These are phyloP conservation scores for Gasteruption jaculator DNA, from an alignment of 2,888 invertebrate species.

Conservation along the genomic window DNA sequence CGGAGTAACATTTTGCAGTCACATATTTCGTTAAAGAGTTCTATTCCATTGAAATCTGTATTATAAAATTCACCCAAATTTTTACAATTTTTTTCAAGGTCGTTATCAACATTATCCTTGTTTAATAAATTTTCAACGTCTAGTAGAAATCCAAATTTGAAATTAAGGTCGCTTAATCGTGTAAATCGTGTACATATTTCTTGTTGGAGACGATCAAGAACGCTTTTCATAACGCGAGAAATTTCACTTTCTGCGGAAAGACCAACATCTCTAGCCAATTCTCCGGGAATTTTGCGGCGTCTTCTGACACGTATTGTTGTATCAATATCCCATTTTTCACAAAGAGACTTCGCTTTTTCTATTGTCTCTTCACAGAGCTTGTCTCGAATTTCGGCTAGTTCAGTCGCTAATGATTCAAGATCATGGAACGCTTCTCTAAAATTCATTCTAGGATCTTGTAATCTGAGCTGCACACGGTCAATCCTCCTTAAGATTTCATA, in stretches of 20 bases:
- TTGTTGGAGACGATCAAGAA: constrained; percentile 16
- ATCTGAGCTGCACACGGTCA: constrained; percentile 20
- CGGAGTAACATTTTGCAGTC: constrained; percentile 15
- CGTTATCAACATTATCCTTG: no score
- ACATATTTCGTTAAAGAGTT: constrained; percentile 10
- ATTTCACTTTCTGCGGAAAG: constrained; percentile 19
- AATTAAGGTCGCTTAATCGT: constrained; percentile 11
- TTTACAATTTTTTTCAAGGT: no score
- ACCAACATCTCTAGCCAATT: constrained; percentile 18
- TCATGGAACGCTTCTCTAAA: constrained; percentile 20
- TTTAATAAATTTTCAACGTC: constrained; percentile 20
- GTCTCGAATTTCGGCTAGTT: constrained; percentile 15
- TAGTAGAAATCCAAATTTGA: constrained; percentile 19
- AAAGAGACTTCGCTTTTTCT: constrained; percentile 9
- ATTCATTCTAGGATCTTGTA: constrained; percentile 23
- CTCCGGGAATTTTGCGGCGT: constrained; percentile 20
- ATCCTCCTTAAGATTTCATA: constrained; percentile 22
- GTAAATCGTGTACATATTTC: constrained; percentile 15
- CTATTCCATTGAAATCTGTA: constrained; percentile 19
- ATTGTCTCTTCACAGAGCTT: constrained; percentile 16
- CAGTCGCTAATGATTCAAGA: constrained; percentile 18
- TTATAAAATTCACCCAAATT: constrained; percentile 18
- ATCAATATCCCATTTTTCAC: constrained; percentile 12
- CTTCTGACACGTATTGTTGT: constrained; percentile 13
- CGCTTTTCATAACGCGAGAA: constrained; percentile 17